These are phyloP conservation scores for Lampropteryx suffumata DNA, from an alignment of 2,888 invertebrate species.

Conservation along the genomic window DNA sequence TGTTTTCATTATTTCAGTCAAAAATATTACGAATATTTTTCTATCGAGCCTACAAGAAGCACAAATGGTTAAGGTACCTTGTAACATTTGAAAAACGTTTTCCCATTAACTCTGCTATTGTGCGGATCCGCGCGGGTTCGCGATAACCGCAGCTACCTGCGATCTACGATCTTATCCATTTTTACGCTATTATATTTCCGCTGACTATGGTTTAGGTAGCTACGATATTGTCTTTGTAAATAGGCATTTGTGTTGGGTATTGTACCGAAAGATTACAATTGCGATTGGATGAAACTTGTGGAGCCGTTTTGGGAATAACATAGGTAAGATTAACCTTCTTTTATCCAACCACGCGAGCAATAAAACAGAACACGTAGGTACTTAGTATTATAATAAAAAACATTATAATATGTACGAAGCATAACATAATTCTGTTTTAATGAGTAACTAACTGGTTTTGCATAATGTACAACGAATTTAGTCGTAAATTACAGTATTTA, in stretches of 20 bases:
- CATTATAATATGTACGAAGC: too few relatives aligned
- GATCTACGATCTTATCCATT: slow-evolving; percentile 12
- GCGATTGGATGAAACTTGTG: not conserved
- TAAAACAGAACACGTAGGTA: too few relatives aligned
- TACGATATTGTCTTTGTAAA: slow-evolving; percentile 5
- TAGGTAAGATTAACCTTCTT: too few relatives aligned
- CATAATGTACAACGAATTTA: too few relatives aligned
- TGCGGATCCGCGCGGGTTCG: slow-evolving; percentile 10
- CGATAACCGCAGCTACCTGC: slow-evolving; percentile 20
- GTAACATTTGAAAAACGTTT: slow-evolving; percentile 25
- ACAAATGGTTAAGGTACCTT: slow-evolving; percentile 7
- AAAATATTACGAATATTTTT: too few relatives aligned
- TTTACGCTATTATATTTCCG: slow-evolving; percentile 11
- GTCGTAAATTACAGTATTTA: too few relatives aligned
- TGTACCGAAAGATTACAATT: not conserved
- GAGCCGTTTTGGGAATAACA: not conserved
- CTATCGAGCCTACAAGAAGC: too few relatives aligned
- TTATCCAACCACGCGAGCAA: too few relatives aligned
- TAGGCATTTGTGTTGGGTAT: slow-evolving; percentile 2
- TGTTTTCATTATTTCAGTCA: too few relatives aligned
- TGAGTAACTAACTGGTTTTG: too few relatives aligned
- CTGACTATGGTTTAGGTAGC: slow-evolving; percentile 4
- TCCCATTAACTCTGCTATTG: slow-evolving; percentile 20
- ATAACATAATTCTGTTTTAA: too few relatives aligned
- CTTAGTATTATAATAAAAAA: too few relatives aligned